These are phyloP conservation scores for Pheosia tremula DNA, from an alignment of 2,888 invertebrate species.

Conservation along the genomic window DNA sequence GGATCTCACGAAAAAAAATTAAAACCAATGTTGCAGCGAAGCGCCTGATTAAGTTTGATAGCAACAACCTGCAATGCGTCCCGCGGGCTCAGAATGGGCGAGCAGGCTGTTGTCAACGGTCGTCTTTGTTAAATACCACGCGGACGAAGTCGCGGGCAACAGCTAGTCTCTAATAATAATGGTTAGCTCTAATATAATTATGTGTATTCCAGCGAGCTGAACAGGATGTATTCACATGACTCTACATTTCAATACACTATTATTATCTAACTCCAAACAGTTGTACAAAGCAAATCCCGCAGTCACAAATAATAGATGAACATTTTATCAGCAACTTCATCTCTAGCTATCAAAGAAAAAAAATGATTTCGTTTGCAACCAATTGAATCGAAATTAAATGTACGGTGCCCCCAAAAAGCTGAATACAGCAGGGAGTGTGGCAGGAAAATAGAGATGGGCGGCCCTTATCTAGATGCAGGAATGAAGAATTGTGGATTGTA, in stretches of 20 bases:
- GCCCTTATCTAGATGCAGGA: slow-evolving; percentile 80
- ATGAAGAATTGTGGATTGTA: slow-evolving; percentile 77
- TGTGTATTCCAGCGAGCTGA: slow-evolving; percentile 6
- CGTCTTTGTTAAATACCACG: no score
- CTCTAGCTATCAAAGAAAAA: slow-evolving; percentile 69
- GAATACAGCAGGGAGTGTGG: slow-evolving; percentile 50
- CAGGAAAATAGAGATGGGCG: slow-evolving; percentile 75
- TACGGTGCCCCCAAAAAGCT: slow-evolving; percentile 65
- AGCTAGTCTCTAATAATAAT: not conserved
- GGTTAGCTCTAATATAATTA: not conserved
- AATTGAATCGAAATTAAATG: slow-evolving; percentile 81
- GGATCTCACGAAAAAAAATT: no score
- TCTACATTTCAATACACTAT: slow-evolving; percentile 32
- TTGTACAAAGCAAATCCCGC: slow-evolving; percentile 52
- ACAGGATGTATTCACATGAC: slow-evolving; percentile 20
- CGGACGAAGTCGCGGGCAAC: no score
- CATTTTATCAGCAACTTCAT: slow-evolving; percentile 71
- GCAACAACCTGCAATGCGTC: no score
- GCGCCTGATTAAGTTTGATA: no score
- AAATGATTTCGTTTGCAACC: slow-evolving; percentile 76
- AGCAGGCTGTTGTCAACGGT: no score
- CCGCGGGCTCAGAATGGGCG: no score
- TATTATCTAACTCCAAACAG: slow-evolving; percentile 40
- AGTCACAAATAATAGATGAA: slow-evolving; percentile 68
- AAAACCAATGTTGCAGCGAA: no score